Evolutionary conservation across 2,888 invertebrate genomes (phyloP).

Genomic region (Chalcis sispes): DNA sequence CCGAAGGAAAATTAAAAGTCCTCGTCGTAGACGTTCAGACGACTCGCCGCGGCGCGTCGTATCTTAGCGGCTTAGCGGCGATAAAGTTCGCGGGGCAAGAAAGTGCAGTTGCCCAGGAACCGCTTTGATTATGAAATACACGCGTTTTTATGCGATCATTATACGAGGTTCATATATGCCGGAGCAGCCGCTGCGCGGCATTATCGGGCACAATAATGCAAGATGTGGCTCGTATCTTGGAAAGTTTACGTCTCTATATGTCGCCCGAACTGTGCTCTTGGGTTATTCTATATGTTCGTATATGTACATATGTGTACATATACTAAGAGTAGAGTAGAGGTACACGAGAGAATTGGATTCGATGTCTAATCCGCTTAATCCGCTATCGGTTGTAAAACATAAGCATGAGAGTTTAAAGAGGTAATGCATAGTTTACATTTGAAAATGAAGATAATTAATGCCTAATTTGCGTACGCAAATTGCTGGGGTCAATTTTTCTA

Average conservation of each 20-base stretch:
- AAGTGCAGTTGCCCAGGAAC: no score
- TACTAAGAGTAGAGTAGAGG: no score
- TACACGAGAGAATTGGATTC: background rate
- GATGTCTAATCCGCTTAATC: constrained; percentile 64
- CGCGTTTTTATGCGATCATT: no score
- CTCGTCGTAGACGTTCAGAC: no score
- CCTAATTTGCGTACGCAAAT: no score
- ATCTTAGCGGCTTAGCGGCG: no score
- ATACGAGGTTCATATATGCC: no score
- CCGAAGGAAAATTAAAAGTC: no score
- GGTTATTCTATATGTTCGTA: background rate
- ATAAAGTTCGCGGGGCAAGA: no score
- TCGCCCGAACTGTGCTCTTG: constrained; percentile 23
- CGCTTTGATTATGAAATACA: background rate
- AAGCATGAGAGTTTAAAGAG: constrained; percentile 59
- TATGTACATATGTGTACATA: background rate
- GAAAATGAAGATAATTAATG: no score
- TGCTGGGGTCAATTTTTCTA: no score
- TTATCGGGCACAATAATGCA: background rate
- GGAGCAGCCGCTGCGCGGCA: background rate
- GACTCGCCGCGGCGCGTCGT: background rate
- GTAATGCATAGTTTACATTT: no score
- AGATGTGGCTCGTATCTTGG: constrained; percentile 33
- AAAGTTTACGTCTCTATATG: constrained; percentile 40
- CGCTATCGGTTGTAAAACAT: constrained; percentile 65